Base-by-base conservation (phyloP, 2,113 vertebrate genomes). In the Noctilio leporinus region DNA sequence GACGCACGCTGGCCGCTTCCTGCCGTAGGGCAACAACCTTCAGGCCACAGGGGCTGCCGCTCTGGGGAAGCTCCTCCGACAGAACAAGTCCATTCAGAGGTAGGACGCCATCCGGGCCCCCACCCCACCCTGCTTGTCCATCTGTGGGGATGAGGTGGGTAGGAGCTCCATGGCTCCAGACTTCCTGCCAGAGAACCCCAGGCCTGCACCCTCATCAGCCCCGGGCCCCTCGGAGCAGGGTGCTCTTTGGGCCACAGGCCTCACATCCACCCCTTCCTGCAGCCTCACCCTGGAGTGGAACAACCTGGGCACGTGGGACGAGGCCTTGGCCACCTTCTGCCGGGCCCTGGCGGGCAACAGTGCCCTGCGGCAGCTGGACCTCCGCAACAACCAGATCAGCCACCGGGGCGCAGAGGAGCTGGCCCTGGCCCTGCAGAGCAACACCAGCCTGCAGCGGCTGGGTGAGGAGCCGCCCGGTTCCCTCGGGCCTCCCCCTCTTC, bases 201-300 rank as follows among this genome's bases (percentile, higher is more conserved):
- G 62, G 70, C 72, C 72, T 75, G 30, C 4, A 1, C 16, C 30
- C 45, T 19, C 67, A 35, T 24, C 17, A 10, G 33, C n/a, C 10
- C 69, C 17, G 62, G 19, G 9, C 28, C 35, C 45, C 43, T 30
- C 77, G 4, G 22, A 43, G 19, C 64, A 40, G 49, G 33, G 3
- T 5, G n/a, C 14, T 6, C n/a, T 38, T 8, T 2, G 10, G 24
- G 59, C 17, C 26, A 5, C 3, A 11, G 49, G 40, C 26, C 24
- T 73, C 22, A n/a, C 0, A 10, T 10, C 62, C 17, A 2, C 85
- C 80, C 80, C 86, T 65, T 76, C 72, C 94, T 22, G 3, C 96
- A 99, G 99, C 93, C 97, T 99, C 51, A 99, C 98, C 62, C 96
- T 99, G 95, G 99, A 99, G 96, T 99, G 99, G 99, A 99, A 99